Percentiles rank a stretch among this genome's conserved stretches.
These are phyloP conservation scores for Callaeas wilsoni DNA, from an alignment of 2,113 vertebrate species.

Conservation along the genomic window DNA sequence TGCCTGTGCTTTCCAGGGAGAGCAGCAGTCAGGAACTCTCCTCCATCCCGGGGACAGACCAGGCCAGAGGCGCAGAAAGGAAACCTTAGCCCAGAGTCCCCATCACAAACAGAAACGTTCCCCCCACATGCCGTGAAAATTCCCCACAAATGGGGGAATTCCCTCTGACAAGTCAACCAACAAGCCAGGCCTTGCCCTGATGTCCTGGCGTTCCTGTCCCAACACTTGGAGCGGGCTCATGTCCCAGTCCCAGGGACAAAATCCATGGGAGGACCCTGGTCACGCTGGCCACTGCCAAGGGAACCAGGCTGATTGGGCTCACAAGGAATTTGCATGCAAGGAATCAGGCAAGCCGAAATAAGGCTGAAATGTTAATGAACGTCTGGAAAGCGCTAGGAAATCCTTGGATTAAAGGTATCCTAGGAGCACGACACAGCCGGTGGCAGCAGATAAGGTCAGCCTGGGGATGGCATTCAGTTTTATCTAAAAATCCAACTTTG, in stretches of 20 bases:
- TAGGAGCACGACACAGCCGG: not conserved
- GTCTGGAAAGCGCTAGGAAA: not conserved
- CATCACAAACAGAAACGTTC: not conserved
- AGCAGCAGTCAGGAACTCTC: not conserved
- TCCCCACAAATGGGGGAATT: not conserved
- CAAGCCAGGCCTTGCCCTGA: not conserved
- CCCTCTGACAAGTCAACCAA: not conserved
- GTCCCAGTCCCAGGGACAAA: not conserved
- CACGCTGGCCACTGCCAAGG: not conserved
- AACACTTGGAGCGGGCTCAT: not conserved
- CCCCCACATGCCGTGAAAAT: accelerated
- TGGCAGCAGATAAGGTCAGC: not conserved
- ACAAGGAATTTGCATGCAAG: not conserved
- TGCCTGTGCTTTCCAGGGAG: not conserved
- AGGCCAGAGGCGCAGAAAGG: too few relatives aligned
- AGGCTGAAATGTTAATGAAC: not conserved
- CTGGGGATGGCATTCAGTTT: not conserved
- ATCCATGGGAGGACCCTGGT: not conserved
- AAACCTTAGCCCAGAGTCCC: not conserved
- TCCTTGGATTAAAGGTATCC: not conserved
- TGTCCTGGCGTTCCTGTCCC: not conserved
- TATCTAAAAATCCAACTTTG: not conserved
- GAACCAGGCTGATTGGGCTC: not conserved
- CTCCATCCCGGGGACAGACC: not conserved
- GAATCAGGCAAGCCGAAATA: not conserved